Base-by-base conservation (phyloP, 1,140 invertebrate species). In the Solenopsis fugax region DNA sequence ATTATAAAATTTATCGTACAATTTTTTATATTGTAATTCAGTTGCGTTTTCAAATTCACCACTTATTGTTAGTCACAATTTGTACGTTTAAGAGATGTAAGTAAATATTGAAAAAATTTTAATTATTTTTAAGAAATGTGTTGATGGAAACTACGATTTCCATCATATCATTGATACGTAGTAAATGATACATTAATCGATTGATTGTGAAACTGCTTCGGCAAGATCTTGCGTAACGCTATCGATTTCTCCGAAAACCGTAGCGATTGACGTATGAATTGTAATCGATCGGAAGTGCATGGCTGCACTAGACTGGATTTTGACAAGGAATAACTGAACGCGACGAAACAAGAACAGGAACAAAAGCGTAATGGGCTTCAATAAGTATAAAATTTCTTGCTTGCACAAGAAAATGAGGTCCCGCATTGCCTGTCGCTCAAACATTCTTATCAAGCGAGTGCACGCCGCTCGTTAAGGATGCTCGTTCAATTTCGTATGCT, bases 391-490 rank as follows among this genome's bases (percentile, higher is more conserved):
- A 87, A 87, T 87, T 87, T 67, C 37, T 56, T 87, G 86, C 86
- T 87, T 87, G 82, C 81, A 62, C 56, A 87, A 64, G 71, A 75
- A 78, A 90, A 90, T 81, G 88, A 86, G 81, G 64, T 85, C 52
- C 69, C 65, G 73, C 65, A 37, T 50, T 69, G 78, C 41, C 29
- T 64, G 45, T 60, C 75, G 62, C 54, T 81, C 84, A 88, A 88
- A 88, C 67, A 88, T 88, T 84, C 90, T 91, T 91, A 91, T 91
- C 90, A 85, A 89, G 84, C 13, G 37, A 86, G 89, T 88, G 88
- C 90, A 91, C 84, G 75, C 77, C 56, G 78, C 90, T 91, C 89
- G 87, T 91, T 91, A 91, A 91, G 76, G 89, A 87, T 81, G 69
- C 87, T 87, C 90, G n/a, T 77, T 81, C 80, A 91, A 87, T 90